Evolutionary conservation across 2,888 invertebrate species (phyloP), one percentile per base, ranked within the genome.

Genomic region (Pseudococcus viburni): DNA sequence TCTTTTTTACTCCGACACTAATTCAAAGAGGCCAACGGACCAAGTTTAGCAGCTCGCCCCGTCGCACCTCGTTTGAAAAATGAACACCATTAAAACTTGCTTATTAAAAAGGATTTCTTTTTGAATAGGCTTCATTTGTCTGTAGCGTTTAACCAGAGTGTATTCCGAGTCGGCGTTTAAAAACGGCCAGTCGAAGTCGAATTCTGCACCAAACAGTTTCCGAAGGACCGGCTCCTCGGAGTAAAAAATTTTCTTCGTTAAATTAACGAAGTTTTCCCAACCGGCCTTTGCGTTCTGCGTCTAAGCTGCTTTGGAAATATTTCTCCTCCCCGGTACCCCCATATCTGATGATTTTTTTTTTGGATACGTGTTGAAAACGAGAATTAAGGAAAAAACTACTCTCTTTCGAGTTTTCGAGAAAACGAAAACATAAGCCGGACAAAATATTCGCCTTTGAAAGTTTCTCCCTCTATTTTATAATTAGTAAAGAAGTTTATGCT

Each of bases 81-180:
- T 83, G 80, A 83, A 83, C 80, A 83, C 80, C 80, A 83, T 83
- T 83, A 83, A 83, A 83, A 83, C 42, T 83, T 83, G 80, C 80
- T 83, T 83, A 83, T 83, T 83, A 83, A 83, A 83, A 83, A 83
- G 80, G 46, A 83, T 83, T 83, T 83, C 42, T 83, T 83, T 83
- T 83, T 83, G 80, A 83, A 83, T 83, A 83, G 80, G 80, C 80
- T 83, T 83, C 80, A 83, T 83, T 83, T 83, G 80, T 83, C 46
- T 83, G 80, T 19, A 83, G 19, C 80, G 80, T 83, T 83, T 83
- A 83, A 83, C 80, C 80, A 46, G 80, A 19, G 46, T n/a, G 80
- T 80, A 80, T 80, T 42, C 17, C n/a, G 42, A 80, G 80, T 80
- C 80, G 17, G 42, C 80, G 42, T 80, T 33, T 39, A 80, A n/a